These are phyloP conservation scores for Phalacrocorax carbo DNA, from an alignment of 2,113 vertebrate genomes.

Conservation along the genomic window DNA sequence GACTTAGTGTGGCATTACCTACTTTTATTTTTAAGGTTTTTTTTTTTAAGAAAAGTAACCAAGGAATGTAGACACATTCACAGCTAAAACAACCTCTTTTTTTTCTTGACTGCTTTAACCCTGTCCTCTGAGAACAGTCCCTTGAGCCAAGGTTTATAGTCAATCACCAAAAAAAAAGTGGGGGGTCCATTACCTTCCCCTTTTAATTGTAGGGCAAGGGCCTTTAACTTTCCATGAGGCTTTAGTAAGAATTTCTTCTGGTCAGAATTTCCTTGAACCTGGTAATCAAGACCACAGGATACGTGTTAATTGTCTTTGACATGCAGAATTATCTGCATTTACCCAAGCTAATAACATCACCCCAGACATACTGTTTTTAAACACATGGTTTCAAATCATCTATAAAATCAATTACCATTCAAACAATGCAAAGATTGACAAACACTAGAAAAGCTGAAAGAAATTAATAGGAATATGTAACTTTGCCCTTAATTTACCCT, in stretches of 20 bases:
- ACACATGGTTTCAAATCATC: slow-evolving; percentile 39
- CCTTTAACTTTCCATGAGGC: slow-evolving; percentile 68
- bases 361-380: slow-evolving; percentile 29
- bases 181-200: slow-evolving; percentile 57
- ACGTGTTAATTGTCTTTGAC: slow-evolving; percentile 71
- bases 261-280: slow-evolving; percentile 74
- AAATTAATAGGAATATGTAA: background rate
- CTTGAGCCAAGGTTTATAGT: slow-evolving; percentile 66
- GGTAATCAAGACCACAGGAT: slow-evolving; percentile 74
- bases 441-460: slow-evolving; percentile 5
- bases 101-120: slow-evolving; percentile 55
- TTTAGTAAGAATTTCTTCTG: slow-evolving; percentile 66
- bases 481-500: background rate
- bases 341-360: slow-evolving; percentile 62
- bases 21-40: slow-evolving; percentile 18
- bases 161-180: slow-evolving; percentile 63
- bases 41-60: background rate
- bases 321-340: slow-evolving; percentile 68
- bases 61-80: slow-evolving; percentile 19
- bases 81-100: slow-evolving; percentile 39
- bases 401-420: slow-evolving; percentile 26
- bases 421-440: background rate
- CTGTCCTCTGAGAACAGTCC: slow-evolving; percentile 50
- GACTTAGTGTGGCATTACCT: background rate
- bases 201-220: slow-evolving; percentile 68